Base-by-base conservation (phyloP, 92 coral and sea anemone species). In the Meandrina meandrites region DNA sequence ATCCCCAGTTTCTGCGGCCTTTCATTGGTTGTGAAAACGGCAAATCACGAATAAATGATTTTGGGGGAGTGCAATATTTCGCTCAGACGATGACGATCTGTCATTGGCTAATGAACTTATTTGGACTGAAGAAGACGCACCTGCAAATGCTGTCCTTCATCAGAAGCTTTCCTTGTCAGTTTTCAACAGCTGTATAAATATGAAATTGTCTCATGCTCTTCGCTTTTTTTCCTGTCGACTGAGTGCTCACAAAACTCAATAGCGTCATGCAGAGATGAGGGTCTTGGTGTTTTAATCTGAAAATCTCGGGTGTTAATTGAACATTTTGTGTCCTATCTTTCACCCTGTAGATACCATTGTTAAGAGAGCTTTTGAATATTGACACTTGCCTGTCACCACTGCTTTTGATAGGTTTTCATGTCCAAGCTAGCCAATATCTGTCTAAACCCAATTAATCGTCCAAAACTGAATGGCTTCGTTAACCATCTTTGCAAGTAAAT, bases 71-170 rank as follows among this genome's bases (percentile, higher is more conserved):
- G 36, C 71, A 54, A 78, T 48, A 54, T 76, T 78, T 35, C 1
- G 64, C 42, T 53, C 50, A 12, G 4, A 2, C 0, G 17, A 19
- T 74, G 51, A 32, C 68, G 76, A 9, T n/a, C 17, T 67, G 60
- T 77, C 82, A 85, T 85, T 85, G 88, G 88, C 66, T 85, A 77
- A 42, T 85, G 76, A 60, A 60, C 67, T 35, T 85, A 27, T 85
- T 85, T 85, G 58, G 73, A 3, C 42, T 77, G 60, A 19, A 27
- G 76, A 77, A 51, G 74, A 64, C 42, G n/a, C 75, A 78, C 76
- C 76, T 45, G 76, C 22, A 16, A 4, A 48, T 32, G 18, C 53
- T 37, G 51, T 47, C 82, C 50, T 17, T 47, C 66, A 40, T 77
- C 64, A 76, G 75, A 60, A 77, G 48, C 30, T 9, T 85, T 64